These are phyloP conservation scores for Ernsta delagoae DNA, from an alignment of 2,888 invertebrate genomes.

Conservation along the genomic window DNA sequence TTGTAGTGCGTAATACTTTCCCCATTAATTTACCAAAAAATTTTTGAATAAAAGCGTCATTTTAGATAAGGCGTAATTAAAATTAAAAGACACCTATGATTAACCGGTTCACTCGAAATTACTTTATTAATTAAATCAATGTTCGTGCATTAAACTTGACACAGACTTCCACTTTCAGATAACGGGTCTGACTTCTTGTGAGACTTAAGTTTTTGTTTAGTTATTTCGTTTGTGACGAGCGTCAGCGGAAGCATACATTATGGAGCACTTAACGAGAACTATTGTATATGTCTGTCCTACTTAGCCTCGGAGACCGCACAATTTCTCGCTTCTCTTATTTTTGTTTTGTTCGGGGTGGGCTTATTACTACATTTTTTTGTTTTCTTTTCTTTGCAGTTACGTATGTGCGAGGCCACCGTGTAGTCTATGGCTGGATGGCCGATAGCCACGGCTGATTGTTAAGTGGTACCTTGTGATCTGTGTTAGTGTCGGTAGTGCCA, in stretches of 20 bases:
- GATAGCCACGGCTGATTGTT: slow-evolving; percentile 78
- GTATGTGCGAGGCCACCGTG: slow-evolving; percentile 64
- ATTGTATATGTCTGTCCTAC: slow-evolving; percentile 53
- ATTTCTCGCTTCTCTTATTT: slow-evolving; percentile 46
- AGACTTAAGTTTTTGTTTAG: slow-evolving; percentile 48
- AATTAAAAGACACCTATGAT: too few species aligned
- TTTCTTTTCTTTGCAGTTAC: slow-evolving; percentile 83
- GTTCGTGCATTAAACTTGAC: slow-evolving; percentile 48
- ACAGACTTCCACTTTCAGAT: slow-evolving; percentile 59
- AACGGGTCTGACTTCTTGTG: slow-evolving; percentile 46
- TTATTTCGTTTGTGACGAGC: slow-evolving; percentile 49
- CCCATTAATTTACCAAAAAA: too few species aligned
- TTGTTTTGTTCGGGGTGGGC: slow-evolving; percentile 40
- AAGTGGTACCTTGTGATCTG: slow-evolving; percentile 67
- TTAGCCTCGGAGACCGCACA: slow-evolving; percentile 43
- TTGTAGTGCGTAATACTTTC: too few species aligned
- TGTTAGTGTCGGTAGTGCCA: slow-evolving; percentile 60
- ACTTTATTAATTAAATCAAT: slow-evolving; percentile 41
- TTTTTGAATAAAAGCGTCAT: too few species aligned
- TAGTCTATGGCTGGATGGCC: slow-evolving; percentile 67
- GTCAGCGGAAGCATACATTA: slow-evolving; percentile 55
- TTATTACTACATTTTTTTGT: slow-evolving; percentile 65
- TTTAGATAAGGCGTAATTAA: too few species aligned
- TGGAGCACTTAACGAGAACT: slow-evolving; percentile 52
- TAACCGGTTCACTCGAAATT: slow-evolving; percentile 20